Conservation (phyloP, 1,140 invertebrate species). For the Nephila pilipes region DNA sequence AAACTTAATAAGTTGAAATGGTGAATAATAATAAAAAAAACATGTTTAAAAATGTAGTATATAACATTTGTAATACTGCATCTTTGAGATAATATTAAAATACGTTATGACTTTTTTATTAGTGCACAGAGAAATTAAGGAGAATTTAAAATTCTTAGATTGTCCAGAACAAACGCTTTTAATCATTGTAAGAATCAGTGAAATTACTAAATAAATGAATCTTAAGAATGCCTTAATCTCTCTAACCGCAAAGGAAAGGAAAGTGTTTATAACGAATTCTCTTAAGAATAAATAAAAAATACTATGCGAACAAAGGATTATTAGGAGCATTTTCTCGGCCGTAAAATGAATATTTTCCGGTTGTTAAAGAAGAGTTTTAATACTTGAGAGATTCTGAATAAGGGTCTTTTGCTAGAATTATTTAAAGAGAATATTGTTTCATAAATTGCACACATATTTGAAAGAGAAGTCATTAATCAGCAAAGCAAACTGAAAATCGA, state of each 20-base stretch:
- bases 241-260: neutral
- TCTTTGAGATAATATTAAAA: no score
- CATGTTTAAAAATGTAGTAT: no score
- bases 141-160: neutral
- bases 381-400: neutral
- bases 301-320: neutral
- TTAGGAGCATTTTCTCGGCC: neutral
- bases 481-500: neutral
- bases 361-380: neutral
- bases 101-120: no score
- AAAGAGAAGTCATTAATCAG: neutral
- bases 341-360: slow-evolving; percentile 33
- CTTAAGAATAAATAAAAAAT: neutral
- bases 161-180: neutral
- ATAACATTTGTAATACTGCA: no score
- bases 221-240: neutral
- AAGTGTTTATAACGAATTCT: neutral
- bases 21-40: no score
- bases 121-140: no score
- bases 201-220: slow-evolving; percentile 10
- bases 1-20: no score
- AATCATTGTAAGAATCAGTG: neutral
- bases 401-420: neutral
- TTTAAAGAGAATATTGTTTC: neutral
- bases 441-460: neutral